phyloP scores from a whole-genome alignment of 2,113 vertebrate species.

The Coryphaenoides rupestris region DNA sequence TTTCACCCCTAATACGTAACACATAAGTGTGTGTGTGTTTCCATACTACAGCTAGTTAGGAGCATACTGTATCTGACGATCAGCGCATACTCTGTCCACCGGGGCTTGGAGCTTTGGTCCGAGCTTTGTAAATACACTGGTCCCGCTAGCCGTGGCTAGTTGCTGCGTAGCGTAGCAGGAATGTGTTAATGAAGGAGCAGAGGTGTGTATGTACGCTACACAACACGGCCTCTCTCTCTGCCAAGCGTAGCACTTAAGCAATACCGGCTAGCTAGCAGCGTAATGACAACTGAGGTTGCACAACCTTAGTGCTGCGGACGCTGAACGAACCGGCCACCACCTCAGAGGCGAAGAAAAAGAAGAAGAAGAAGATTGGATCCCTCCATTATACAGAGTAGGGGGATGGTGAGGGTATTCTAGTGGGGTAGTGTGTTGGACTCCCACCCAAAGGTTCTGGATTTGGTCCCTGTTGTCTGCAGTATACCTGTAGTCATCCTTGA shows the following conservation, averaged over 20 bases:
- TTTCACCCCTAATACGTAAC: background rate
- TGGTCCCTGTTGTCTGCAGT: too few species aligned
- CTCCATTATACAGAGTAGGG: too few species aligned
- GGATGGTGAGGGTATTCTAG: too few species aligned
- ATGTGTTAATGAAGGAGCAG: conserved; percentile 17
- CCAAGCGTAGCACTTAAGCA: conserved; percentile 40
- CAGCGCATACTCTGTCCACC: background rate
- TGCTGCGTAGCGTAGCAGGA: conserved; percentile 7
- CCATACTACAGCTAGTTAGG: background rate
- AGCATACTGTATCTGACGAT: background rate
- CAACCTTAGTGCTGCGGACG: too few species aligned
- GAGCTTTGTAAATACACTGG: background rate
- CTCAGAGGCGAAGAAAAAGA: too few species aligned
- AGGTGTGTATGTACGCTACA: conserved; percentile 18
- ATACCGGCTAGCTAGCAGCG: conserved; percentile 7
- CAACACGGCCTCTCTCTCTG: conserved; percentile 24
- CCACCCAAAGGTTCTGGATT: too few species aligned
- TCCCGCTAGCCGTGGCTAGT: background rate
- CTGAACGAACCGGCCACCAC: too few species aligned
- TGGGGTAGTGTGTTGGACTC: too few species aligned
- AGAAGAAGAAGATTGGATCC: too few species aligned
- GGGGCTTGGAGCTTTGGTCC: too few species aligned
- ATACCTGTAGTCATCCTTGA: too few species aligned
- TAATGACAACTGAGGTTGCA: conserved; percentile 19
- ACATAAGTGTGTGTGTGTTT: background rate